Evolutionary conservation across 2,797 vertebrate genomes (phyloP), one percentile per base, ranked within the genome.

Genomic region (Kryptolebias ocellatus): DNA sequence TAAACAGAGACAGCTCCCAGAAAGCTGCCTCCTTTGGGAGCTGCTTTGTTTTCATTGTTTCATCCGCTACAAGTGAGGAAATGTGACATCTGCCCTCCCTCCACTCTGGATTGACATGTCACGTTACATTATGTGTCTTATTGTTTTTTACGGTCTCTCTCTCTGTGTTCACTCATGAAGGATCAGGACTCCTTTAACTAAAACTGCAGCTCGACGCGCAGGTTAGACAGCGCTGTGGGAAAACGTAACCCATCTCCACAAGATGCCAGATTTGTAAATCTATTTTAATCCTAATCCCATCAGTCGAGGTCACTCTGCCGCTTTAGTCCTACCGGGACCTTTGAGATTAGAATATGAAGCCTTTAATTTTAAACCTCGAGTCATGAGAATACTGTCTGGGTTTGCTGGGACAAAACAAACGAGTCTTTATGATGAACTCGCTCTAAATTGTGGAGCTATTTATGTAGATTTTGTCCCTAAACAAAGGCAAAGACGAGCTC

Each of bases 81-180:
- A 34, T 81, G 64, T 49, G 87, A 90, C 83, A 88, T 76, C 58
- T 47, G 73, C 61, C 70, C 69, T 84, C 56, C 78, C 87, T 87
- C 89, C 80, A 89, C 88, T 90, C 66, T 88, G 87, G 83, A 87
- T 59, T 46, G 58, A 52, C 27, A 4, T 83, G 62, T 90, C 89
- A 75, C 58, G 31, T 92, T 90, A 86, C 91, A 78, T 45, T 70
- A 27, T 56, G 6, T 14, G 5, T 20, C 27, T 52, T 51, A 14
- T 27, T 52, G 31, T 34, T 34, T 28, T 52, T 52, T 27, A 72
- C 69, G 45, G 29, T 52, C 56, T 34, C 56, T 47, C 7, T 60
- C 44, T 56, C 39, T 56, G 20, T 2, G 20, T 24, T 24, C 20
- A 24, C 20, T 24, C 20, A 24, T 24, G 20, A 24, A 24, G 20